Conservation (phyloP, 1,140 invertebrate species). For the Drosophila guanche region DNA sequence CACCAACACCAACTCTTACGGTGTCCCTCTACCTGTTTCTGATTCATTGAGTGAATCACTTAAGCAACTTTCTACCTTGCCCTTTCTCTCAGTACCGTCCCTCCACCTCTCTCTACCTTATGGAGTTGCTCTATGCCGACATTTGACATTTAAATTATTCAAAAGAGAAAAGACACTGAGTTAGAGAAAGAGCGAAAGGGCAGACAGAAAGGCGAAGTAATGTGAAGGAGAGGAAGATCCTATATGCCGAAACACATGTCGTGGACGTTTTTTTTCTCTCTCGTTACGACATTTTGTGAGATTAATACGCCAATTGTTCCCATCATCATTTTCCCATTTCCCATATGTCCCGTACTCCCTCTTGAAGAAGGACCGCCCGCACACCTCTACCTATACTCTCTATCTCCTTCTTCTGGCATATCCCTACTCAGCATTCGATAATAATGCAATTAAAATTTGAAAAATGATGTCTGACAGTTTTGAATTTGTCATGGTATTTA, state of each 20-base stretch:
- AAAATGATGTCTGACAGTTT: slow-evolving; percentile 82
- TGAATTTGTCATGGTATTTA: slow-evolving; percentile 83
- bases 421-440: slow-evolving; percentile 49
- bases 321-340: slow-evolving; percentile 72
- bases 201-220: no score
- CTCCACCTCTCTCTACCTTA: slow-evolving; percentile 1
- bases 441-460: slow-evolving; percentile 83
- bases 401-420: neutral
- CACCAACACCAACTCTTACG: neutral
- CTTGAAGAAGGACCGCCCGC: neutral
- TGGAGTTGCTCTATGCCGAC: slow-evolving; percentile 7
- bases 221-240: slow-evolving; percentile 14
- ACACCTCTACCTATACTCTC: neutral
- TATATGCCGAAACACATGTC: slow-evolving; percentile 57
- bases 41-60: slow-evolving; percentile 66
- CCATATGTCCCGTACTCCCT: slow-evolving; percentile 21
- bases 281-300: slow-evolving; percentile 50
- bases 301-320: slow-evolving; percentile 83
- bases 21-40: slow-evolving; percentile 63
- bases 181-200: no score
- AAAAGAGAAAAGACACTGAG: slow-evolving; percentile 18
- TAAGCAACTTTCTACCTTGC: slow-evolving; percentile 32
- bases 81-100: slow-evolving; percentile 2
- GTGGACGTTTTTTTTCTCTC: slow-evolving; percentile 37
- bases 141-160: slow-evolving; percentile 77